Evolutionary conservation across 2,888 invertebrate species (phyloP).

Genomic region (Synergus laeviventris): DNA sequence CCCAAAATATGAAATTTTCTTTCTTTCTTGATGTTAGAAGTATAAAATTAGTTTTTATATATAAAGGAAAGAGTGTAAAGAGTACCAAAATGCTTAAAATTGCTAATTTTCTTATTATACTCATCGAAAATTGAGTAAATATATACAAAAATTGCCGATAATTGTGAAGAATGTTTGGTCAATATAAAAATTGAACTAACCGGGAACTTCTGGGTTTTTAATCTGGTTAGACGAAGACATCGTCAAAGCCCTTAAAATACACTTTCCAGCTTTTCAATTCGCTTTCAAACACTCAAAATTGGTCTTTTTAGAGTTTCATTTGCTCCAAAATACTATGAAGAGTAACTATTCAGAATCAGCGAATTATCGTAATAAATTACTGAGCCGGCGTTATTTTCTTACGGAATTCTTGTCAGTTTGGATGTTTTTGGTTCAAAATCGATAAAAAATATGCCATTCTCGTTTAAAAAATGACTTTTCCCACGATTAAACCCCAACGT

Average conservation of each 20-base stretch:
- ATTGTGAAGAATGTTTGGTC: neutral
- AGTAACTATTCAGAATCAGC: neutral
- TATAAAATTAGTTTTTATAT: neutral
- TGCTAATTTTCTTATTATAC: neutral
- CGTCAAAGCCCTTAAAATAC: neutral
- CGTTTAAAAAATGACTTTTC: neutral
- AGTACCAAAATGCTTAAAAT: neutral
- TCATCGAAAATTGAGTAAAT: neutral
- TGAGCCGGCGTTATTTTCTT: neutral
- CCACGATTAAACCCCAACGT: no score
- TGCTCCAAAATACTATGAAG: neutral
- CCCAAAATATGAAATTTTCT: no score
- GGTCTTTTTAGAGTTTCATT: neutral
- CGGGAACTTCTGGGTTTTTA: conserved; percentile 31
- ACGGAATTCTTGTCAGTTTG: neutral
- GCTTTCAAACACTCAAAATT: neutral
- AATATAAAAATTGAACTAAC: neutral
- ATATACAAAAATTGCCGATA: neutral
- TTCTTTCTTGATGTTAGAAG: neutral
- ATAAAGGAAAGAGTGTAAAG: neutral
- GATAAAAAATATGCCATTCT: neutral
- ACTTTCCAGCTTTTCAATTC: neutral
- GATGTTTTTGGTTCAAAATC: neutral
- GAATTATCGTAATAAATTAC: neutral
- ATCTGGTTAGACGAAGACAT: conserved; percentile 15